Percentiles rank a stretch among this genome's conserved stretches.
phyloP scores from a whole-genome alignment of 30 jellyfish, hydroid and myxozoan species.

The Catostylus mosaicus region DNA sequence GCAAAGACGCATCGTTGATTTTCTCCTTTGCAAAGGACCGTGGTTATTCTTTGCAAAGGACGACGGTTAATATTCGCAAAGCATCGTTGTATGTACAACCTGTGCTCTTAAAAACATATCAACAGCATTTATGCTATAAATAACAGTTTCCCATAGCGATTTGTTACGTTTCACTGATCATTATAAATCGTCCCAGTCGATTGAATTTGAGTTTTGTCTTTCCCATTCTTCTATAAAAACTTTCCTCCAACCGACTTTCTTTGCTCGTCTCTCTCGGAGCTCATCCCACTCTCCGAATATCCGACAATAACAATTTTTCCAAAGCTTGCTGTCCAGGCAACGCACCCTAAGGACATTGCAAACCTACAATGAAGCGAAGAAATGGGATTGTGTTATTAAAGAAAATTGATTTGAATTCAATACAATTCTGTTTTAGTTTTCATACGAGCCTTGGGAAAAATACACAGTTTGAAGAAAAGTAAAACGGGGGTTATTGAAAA shows the following conservation, averaged over 20 bases:
- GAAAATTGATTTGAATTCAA: not conserved
- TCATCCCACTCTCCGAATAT: conserved; percentile 75
- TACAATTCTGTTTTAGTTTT: not conserved
- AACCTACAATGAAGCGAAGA: conserved; percentile 23
- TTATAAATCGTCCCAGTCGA: conserved; percentile 83
- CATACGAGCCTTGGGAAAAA: no score
- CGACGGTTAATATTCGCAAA: no score
- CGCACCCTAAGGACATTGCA: conserved; percentile 53
- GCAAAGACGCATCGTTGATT: no score
- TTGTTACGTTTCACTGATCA: not conserved
- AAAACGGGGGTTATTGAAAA: no score
- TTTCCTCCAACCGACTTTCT: conserved; percentile 57
- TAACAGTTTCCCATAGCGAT: not conserved
- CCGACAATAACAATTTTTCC: conserved; percentile 37
- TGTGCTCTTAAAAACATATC: no score
- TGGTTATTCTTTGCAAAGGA: no score
- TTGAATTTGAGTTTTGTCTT: conserved; percentile 38
- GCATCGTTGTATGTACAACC: no score
- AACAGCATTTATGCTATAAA: not conserved
- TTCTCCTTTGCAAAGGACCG: no score
- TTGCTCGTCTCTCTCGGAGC: conserved; percentile 64
- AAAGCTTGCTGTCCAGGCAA: conserved; percentile 62
- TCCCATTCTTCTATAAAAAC: conserved; percentile 70
- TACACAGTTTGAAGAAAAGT: no score
- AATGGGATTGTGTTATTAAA: not conserved